phyloP scores from a whole-genome alignment of 2,113 vertebrate genomes.

The Epinephelus lanceolatus region DNA sequence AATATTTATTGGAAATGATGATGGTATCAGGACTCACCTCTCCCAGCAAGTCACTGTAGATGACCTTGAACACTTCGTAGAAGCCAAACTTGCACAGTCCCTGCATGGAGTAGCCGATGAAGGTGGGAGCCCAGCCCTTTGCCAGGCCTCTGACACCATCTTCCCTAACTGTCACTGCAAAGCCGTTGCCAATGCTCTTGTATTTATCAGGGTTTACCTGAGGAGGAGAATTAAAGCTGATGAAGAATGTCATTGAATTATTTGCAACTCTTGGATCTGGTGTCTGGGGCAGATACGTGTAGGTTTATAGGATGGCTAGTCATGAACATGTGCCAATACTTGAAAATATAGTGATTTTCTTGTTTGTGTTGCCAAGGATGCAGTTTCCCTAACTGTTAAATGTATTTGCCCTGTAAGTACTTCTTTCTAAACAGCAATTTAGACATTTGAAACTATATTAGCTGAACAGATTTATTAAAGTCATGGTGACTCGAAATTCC shows the following conservation, averaged over 20 bases:
- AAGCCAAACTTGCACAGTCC: slow-evolving; percentile 99
- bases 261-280: neutral
- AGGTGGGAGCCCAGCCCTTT: slow-evolving; percentile 99
- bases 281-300: neutral
- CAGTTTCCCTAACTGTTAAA: neutral
- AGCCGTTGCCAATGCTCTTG: slow-evolving; percentile 96
- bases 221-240: neutral
- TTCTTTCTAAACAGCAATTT: neutral
- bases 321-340: no score
- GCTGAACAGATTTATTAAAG: neutral
- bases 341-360: neutral
- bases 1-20: no score
- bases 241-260: neutral
- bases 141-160: slow-evolving; percentile 95
- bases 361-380: neutral
- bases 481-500: neutral
- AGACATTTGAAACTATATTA: neutral
- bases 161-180: slow-evolving; percentile 92
- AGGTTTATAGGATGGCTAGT: neutral
- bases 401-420: no score
- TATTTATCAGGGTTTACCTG: slow-evolving; percentile 97
- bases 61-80: slow-evolving; percentile 97
- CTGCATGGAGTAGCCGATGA: slow-evolving; percentile 98
- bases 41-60: slow-evolving; percentile 93
- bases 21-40: slow-evolving; percentile 86